phyloP scores from a whole-genome alignment of 2,113 vertebrate genomes.

The Sylvia atricapilla region DNA sequence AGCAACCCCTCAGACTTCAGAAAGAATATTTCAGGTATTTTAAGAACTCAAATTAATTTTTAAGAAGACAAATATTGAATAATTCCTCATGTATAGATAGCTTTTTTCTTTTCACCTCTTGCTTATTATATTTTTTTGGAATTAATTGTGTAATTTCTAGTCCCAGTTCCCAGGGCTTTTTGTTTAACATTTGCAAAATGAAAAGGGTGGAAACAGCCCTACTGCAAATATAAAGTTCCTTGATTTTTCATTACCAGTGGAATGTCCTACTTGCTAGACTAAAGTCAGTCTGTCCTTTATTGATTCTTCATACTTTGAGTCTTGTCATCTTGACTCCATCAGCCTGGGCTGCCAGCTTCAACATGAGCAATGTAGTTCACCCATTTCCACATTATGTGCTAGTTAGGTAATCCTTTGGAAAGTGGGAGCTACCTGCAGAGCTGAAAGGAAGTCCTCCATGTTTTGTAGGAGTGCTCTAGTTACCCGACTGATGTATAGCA shows the following conservation, averaged over 20 bases:
- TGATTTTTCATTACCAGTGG: not conserved
- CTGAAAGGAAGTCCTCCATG: not conserved
- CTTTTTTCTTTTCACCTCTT: not conserved
- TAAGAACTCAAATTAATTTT: not conserved
- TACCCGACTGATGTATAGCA: not conserved
- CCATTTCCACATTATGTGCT: not conserved
- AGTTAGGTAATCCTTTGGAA: not conserved
- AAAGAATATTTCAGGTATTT: slow-evolving; percentile 93
- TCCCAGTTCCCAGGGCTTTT: not conserved
- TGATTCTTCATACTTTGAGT: not conserved
- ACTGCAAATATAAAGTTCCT: not conserved
- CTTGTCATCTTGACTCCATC: not conserved
- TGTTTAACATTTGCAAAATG: not conserved
- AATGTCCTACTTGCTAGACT: not conserved
- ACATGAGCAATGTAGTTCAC: not conserved
- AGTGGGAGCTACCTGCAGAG: not conserved
- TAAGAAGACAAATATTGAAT: not conserved
- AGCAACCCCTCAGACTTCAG: slow-evolving; percentile 91
- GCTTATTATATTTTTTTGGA: not conserved
- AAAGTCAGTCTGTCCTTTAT: not conserved
- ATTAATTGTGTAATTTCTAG: not conserved
- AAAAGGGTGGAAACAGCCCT: not conserved
- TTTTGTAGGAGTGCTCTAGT: not conserved
- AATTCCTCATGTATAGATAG: not conserved
- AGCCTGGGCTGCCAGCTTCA: not conserved